Evolutionary conservation across 1,140 invertebrate species (phyloP), one percentile per base, ranked within the genome.

Genomic region (Lordiphosa collinella): DNA sequence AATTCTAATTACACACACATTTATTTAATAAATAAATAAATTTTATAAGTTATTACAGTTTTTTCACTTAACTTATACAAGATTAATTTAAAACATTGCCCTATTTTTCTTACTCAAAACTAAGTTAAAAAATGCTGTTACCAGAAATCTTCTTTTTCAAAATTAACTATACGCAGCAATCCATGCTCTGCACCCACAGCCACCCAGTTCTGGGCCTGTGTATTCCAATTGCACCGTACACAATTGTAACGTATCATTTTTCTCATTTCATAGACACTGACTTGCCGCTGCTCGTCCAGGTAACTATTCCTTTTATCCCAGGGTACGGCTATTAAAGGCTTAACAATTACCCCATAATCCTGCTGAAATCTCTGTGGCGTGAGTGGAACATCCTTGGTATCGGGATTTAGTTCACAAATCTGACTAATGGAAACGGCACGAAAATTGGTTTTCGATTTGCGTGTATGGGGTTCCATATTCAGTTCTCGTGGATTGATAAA

Each of bases 111-210:
- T 16, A 16, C 14, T 22, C 1, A 22, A 22, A 22, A 5, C 18
- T 22, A 22, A 22, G 6, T 5, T 22, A 22, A 5, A 22, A 22
- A 22, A 5, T 22, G n/a, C 18, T 22, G 18, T 22, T 22, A 22
- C 18, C 4, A 22, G 18, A 22, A 22, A 22, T 22, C 14, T 16
- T 3, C 3, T 16, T 16, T 16, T 16, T 16, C 1, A 16, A 18
- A 18, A 18, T 18, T 18, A 18, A 18, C 18, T 18, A 18, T 59
- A 0, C 86, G 80, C 35, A 88, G n/a, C 22, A 88, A 46, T 7
- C 86, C 86, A 35, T 88, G 82, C 34, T 88, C 86, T 16, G 78
- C 75, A 4, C 86, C 86, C 11, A 70, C 41, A 16, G 86, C 86
- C n/a, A 88, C 36, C 67, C 74, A 84, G 4, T 46, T 51, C 4